These are phyloP conservation scores for Agapornis roseicollis DNA, from an alignment of 2,113 vertebrate species.

Conservation along the genomic window DNA sequence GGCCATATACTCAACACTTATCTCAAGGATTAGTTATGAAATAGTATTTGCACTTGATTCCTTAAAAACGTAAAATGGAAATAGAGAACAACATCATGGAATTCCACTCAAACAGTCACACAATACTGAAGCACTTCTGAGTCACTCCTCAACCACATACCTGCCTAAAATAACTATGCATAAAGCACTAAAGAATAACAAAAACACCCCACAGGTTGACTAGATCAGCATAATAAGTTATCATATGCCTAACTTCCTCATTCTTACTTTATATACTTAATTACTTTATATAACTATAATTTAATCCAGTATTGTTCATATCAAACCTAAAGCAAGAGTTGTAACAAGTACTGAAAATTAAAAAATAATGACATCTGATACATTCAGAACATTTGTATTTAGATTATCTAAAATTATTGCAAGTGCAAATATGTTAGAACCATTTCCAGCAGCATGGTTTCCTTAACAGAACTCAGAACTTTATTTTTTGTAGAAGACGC, in stretches of 20 bases:
- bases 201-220: neutral
- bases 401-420: neutral
- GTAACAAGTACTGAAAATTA: neutral
- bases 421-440: neutral
- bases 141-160: neutral
- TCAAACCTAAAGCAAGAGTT: neutral
- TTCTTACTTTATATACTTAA: neutral
- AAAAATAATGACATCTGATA: neutral
- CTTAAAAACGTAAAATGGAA: constrained; percentile 50
- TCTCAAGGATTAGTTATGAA: neutral
- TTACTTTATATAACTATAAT: neutral
- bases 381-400: neutral
- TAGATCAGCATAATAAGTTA: neutral
- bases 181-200: neutral
- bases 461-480: neutral
- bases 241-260: neutral
- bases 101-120: constrained; percentile 24
- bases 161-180: constrained; percentile 19
- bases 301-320: neutral
- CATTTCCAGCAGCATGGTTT: neutral
- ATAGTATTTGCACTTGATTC: neutral
- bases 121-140: neutral
- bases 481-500: neutral
- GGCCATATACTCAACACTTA: neutral
- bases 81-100: neutral